A percentile compares a stretch with the other conserved stretches of the same genome.
Conservation (phyloP, 2,113 vertebrate genomes). For the Prietella phreatophila region DNA sequence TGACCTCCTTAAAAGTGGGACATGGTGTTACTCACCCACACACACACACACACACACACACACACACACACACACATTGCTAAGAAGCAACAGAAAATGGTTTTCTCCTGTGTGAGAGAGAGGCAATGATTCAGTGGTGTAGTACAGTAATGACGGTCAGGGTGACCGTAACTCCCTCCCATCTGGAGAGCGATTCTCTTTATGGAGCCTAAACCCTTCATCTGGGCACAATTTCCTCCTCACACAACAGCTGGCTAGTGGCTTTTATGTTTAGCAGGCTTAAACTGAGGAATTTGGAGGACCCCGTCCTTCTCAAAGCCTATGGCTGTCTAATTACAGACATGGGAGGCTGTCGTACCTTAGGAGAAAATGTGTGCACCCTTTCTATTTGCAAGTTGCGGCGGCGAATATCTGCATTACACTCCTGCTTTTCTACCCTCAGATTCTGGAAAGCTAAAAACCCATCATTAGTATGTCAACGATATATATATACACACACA, state of each 20-base stretch:
- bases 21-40: slow-evolving; percentile 6
- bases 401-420: slow-evolving; percentile 39
- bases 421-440: slow-evolving; percentile 46
- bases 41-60: slow-evolving; percentile 4
- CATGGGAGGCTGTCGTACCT: slow-evolving; percentile 29
- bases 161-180: slow-evolving; percentile 39
- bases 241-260: slow-evolving; percentile 47
- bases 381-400: slow-evolving; percentile 37
- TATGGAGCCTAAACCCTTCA: slow-evolving; percentile 42
- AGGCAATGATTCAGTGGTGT: slow-evolving; percentile 38
- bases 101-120: background rate
- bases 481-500: no score
- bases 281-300: slow-evolving; percentile 41
- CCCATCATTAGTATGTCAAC: slow-evolving; percentile 50
- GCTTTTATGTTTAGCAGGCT: slow-evolving; percentile 44
- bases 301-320: slow-evolving; percentile 39
- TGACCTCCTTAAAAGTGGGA: slow-evolving; percentile 41
- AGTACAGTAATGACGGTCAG: slow-evolving; percentile 43
- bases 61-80: background rate
- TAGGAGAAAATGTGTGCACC: slow-evolving; percentile 43
- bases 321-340: slow-evolving; percentile 47
- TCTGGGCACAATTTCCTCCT: slow-evolving; percentile 51
- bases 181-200: slow-evolving; percentile 46
- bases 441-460: slow-evolving; percentile 41
- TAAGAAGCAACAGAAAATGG: slow-evolving; percentile 2